These are phyloP conservation scores for Psittacula derbiana DNA, from an alignment of 2,797 vertebrate genomes.

Conservation along the genomic window DNA sequence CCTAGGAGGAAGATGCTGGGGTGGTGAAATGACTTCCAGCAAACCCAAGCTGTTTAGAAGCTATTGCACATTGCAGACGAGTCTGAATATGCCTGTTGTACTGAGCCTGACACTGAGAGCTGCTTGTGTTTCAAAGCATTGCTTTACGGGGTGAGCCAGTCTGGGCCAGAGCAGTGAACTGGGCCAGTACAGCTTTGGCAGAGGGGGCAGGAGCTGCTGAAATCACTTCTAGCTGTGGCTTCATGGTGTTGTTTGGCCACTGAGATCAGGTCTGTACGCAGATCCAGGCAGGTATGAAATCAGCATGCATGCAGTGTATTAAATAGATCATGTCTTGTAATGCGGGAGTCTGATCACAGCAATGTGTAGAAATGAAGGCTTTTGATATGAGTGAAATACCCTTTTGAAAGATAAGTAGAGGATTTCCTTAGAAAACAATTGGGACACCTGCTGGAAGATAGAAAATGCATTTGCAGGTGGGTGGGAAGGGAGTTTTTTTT, in stretches of 20 bases:
- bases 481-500: neutral
- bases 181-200: neutral
- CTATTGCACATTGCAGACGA: accelerated
- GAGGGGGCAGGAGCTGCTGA: neutral
- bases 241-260: neutral
- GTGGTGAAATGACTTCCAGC: neutral
- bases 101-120: neutral
- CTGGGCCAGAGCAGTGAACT: neutral
- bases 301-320: accelerated
- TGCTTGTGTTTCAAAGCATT: neutral
- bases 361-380: neutral
- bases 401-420: neutral
- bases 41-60: neutral
- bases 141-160: neutral
- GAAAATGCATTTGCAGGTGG: neutral
- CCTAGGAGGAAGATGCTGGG: neutral
- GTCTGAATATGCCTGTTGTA: accelerated
- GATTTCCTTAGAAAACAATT: neutral
- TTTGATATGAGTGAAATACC: neutral
- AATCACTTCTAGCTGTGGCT: neutral
- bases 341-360: neutral
- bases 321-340: neutral
- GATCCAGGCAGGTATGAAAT: neutral
- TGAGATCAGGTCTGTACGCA: neutral
- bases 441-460: neutral